These are phyloP conservation scores for Agrochola lota DNA, from an alignment of 2,888 invertebrate genomes.

Conservation along the genomic window DNA sequence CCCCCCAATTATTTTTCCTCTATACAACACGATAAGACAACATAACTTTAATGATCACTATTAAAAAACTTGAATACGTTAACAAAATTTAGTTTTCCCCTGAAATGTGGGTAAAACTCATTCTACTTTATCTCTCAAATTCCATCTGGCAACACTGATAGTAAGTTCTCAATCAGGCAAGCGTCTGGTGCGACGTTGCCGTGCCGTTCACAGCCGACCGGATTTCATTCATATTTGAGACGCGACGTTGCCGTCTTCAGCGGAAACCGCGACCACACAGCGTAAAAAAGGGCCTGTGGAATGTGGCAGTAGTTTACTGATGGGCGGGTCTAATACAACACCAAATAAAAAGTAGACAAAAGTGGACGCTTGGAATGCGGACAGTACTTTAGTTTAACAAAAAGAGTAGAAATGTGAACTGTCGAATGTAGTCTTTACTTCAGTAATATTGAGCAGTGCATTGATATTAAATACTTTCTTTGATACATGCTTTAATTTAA, in stretches of 20 bases:
- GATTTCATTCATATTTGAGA: constrained; percentile 91
- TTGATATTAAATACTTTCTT: neutral
- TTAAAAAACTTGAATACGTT: neutral
- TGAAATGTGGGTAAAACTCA: constrained; percentile 21
- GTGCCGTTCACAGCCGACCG: constrained; percentile 85
- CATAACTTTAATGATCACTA: neutral
- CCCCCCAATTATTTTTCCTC: neutral
- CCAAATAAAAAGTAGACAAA: constrained; percentile 85
- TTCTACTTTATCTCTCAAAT: constrained; percentile 65
- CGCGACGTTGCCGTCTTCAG: constrained; percentile 89
- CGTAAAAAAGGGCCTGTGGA: constrained; percentile 90
- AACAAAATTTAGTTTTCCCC: constrained; percentile 18
- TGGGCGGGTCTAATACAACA: constrained; percentile 85
- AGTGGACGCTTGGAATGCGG: constrained; percentile 84
- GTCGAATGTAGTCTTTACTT: constrained; percentile 13
- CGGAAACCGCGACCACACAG: constrained; percentile 90
- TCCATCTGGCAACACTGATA: constrained; percentile 71
- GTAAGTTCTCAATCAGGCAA: constrained; percentile 89
- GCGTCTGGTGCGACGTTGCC: constrained; percentile 90
- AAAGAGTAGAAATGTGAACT: constrained; percentile 18
- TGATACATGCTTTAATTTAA: neutral
- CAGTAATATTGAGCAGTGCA: neutral
- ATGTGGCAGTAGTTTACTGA: constrained; percentile 88
- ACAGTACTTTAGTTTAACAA: constrained; percentile 73
- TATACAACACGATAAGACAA: neutral